Base-by-base conservation (phyloP, 2,888 invertebrate genomes). In the Rhagonycha fulva region DNA sequence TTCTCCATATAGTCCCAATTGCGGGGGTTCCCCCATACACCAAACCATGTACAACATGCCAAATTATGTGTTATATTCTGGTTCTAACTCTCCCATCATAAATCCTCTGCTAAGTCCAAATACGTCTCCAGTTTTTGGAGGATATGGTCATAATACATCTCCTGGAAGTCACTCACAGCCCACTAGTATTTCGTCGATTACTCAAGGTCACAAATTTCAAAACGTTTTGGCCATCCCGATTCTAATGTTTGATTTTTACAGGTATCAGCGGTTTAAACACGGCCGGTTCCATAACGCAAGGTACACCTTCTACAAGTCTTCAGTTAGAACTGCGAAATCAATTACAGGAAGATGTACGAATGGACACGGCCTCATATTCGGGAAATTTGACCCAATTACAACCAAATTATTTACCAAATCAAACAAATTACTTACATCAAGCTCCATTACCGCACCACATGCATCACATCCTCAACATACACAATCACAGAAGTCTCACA, bases 221-320 rank as follows among this genome's bases (percentile, higher is more conserved):
- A 28, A 19, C 23, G 14, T 69, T 66, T 47, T 4, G 3, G n/a
- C 7, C 14, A 5, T 14, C 11, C 9, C 62, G 9, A 12, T 28
- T 47, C 12, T 70, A 61, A 70, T 23, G 4, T 26, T 30, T 14
- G 5, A 68, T 70, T 47, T 73, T 74, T 0, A 90, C 87, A 89
- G 94, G 95, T 10, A 90, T 95, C 5, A 94, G 94, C 83, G 94
- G 92, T 62, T 87, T 94, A 14, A 94, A 94, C 83, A 95, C 95
- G 0, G 91, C 92, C 83, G 92, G 94, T 0, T 94, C 94, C 4
- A 95, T 95, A 72, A 92, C 92, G 0, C 91, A 92, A 79, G 93
- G 95, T 9, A 94, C 94, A 0, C 94, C 95, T 0, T 85, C 87
- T 9, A 83, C 85, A 11, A 86, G 82, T 78, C 82, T 87, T 11